Conservation (phyloP, 2,888 invertebrate species). For the Crocallis elinguaria region DNA sequence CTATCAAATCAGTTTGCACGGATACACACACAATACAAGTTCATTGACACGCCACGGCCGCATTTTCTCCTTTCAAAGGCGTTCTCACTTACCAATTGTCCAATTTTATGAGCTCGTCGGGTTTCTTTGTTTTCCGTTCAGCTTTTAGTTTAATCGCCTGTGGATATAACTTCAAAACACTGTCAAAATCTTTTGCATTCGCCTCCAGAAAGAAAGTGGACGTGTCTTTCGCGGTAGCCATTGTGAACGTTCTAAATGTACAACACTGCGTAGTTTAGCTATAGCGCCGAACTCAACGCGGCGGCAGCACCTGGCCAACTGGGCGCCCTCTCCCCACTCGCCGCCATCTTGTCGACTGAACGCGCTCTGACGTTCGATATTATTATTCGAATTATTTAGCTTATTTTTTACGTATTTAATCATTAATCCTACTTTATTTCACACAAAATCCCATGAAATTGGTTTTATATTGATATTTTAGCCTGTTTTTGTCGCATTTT, state of each 20-base stretch:
- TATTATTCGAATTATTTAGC: slow-evolving; percentile 68
- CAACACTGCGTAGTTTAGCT: slow-evolving; percentile 84
- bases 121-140: slow-evolving; percentile 95
- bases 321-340: slow-evolving; percentile 84
- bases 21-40: slow-evolving; percentile 86
- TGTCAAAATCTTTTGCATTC: slow-evolving; percentile 93
- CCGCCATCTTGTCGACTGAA: slow-evolving; percentile 80
- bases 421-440: slow-evolving; percentile 39
- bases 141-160: slow-evolving; percentile 96
- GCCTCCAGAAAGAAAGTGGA: slow-evolving; percentile 97
- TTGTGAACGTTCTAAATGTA: slow-evolving; percentile 87
- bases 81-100: slow-evolving; percentile 95
- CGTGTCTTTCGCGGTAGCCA: slow-evolving; percentile 95
- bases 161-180: slow-evolving; percentile 95
- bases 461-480: slow-evolving; percentile 23
- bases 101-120: slow-evolving; percentile 96
- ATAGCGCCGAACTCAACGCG: slow-evolving; percentile 85
- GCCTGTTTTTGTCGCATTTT: slow-evolving; percentile 31
- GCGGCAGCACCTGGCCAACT: slow-evolving; percentile 86
- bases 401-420: slow-evolving; percentile 54
- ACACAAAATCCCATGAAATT: slow-evolving; percentile 31
- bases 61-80: slow-evolving; percentile 84
- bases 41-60: slow-evolving; percentile 86
- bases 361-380: slow-evolving; percentile 81
- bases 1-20: slow-evolving; percentile 86